Base-by-base conservation (phyloP, 1,140 invertebrate genomes). In the Adoxophyes honmai region DNA sequence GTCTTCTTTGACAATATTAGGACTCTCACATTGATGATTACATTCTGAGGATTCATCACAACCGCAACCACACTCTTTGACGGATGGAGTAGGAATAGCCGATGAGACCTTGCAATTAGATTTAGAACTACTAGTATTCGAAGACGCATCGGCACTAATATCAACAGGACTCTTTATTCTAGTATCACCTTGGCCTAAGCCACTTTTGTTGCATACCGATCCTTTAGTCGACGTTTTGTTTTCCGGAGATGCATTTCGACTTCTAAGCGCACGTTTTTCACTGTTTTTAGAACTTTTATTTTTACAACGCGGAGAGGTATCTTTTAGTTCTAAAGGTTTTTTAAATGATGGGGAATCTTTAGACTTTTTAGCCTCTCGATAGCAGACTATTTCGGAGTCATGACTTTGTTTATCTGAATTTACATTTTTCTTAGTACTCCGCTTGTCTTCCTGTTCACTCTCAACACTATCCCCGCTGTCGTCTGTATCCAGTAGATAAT, bases 401-500 rank as follows among this genome's bases (percentile, higher is more conserved):
- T 15, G n/a, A 18, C 9, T 55, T 34, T 64, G 44, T 35, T 64
- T 36, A n/a, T 39, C 51, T 58, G 53, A n/a, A 44, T 13, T 16
- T 11, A 53, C 53, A 11, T 18, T 42, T 57, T 11, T 64, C 1
- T 59, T 33, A 15, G 56, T 59, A 44, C 58, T 59, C 58, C 65
- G n/a, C 58, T 57, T 53, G 28, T 44, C 33, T 7, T 37, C 37
- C 68, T 60, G 48, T 2, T 79, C 68, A 6, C 53, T 55, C 44
- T 3, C 21, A 28, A 28, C 6, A 28, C 21, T 28, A 2, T 84
- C 80, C 9, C 66, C 73, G 55, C 63, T 75, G 5, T 88, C 83
- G 18, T 85, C 81, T 18, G 85, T 88, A 55, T 86, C 81, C 38
- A 88, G 62, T 14, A 88, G 66, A 64, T 86, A 86, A 54, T 78